Evolutionary conservation across 2,888 invertebrate genomes (phyloP).

Genomic region (Lissonota sp.): DNA sequence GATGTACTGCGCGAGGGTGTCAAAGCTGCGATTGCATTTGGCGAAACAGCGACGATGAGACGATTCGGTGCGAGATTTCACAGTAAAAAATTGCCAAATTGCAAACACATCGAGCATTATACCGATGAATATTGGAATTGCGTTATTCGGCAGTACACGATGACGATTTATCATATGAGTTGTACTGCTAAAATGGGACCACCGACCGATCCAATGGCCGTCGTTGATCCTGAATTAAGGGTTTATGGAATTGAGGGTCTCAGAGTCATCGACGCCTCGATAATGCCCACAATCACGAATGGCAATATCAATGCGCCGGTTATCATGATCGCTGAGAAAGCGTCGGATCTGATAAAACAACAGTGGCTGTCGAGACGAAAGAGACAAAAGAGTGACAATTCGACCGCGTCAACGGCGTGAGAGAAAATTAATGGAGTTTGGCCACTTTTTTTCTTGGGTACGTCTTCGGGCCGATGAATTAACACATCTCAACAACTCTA

Average conservation of each 20-base stretch:
- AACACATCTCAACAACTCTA: too few species aligned
- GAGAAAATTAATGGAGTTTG: not conserved
- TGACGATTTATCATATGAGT: constrained; percentile 95
- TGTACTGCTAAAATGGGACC: constrained; percentile 95
- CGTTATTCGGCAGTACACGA: constrained; percentile 91
- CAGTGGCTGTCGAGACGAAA: constrained; percentile 86
- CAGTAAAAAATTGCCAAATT: constrained; percentile 91
- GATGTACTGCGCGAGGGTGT: constrained; percentile 93
- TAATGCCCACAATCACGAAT: constrained; percentile 94
- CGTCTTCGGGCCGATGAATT: too few species aligned
- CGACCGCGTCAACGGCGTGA: constrained; percentile 5
- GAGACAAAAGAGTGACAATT: constrained; percentile 58
- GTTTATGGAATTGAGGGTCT: constrained; percentile 92
- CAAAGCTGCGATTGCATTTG: constrained; percentile 93
- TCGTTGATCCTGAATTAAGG: constrained; percentile 91
- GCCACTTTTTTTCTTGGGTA: too few species aligned
- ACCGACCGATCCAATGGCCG: constrained; percentile 90
- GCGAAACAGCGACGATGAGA: constrained; percentile 91
- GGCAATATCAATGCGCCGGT: constrained; percentile 95
- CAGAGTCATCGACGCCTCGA: constrained; percentile 93
- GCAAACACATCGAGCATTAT: constrained; percentile 90
- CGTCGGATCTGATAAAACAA: constrained; percentile 91
- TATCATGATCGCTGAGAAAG: constrained; percentile 95
- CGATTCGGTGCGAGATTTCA: constrained; percentile 92
- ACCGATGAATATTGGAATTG: constrained; percentile 96